Conservation (phyloP, 2,113 vertebrate species). For the Hydrochoerus hydrochaeris region DNA sequence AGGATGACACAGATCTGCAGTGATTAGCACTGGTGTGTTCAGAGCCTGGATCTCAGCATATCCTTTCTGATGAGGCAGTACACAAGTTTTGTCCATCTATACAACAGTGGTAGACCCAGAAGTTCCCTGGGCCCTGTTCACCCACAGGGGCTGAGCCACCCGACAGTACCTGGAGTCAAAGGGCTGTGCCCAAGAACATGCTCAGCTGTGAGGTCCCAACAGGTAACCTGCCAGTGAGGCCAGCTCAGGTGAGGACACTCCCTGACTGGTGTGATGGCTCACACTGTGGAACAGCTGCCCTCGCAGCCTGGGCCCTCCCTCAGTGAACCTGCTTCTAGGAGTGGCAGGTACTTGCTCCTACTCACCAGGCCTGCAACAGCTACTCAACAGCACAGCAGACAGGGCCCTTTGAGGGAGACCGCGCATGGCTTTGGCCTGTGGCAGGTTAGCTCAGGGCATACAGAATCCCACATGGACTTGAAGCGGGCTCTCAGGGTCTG, state of each 20-base stretch:
- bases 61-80: not conserved
- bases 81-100: not conserved
- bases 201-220: not conserved
- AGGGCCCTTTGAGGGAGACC: not conserved
- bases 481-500: not conserved
- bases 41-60: not conserved
- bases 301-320: fast-evolving
- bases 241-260: not conserved
- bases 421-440: not conserved
- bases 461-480: no score
- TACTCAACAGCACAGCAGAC: not conserved
- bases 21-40: not conserved
- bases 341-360: fast-evolving
- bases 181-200: not conserved
- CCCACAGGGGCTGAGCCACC: not conserved
- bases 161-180: not conserved
- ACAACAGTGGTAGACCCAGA: no score
- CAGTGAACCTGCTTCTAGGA: not conserved
- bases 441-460: not conserved
- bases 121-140: not conserved
- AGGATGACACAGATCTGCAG: not conserved
- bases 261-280: not conserved
- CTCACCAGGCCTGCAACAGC: no score
- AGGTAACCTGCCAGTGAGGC: no score
- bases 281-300: fast-evolving